Evolutionary conservation across 2,113 vertebrate species (phyloP).

Genomic region (Thunnus maccoyii): DNA sequence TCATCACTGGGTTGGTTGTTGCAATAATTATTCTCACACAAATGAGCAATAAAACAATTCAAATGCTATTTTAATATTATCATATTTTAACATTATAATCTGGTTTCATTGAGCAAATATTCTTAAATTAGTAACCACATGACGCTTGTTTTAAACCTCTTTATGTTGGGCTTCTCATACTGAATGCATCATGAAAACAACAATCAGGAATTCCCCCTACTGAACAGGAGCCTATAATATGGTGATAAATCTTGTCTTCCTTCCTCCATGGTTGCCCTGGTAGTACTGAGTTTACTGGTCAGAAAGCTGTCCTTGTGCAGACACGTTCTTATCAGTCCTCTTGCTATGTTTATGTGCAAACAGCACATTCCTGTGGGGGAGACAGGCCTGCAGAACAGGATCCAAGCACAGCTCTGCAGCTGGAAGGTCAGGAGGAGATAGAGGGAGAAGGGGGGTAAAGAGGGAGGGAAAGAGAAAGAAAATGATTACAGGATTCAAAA

Average conservation of each 20-base stretch:
- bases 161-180: neutral
- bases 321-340: conserved; percentile 62
- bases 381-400: conserved; percentile 32
- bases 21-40: neutral
- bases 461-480: conserved; percentile 21
- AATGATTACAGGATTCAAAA: conserved; percentile 41
- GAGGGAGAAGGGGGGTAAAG: conserved; percentile 11
- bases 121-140: neutral
- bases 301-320: conserved; percentile 53
- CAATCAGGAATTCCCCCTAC: conserved; percentile 31
- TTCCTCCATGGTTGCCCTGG: conserved; percentile 19
- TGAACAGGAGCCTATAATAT: conserved; percentile 16
- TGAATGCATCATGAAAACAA: neutral
- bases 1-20: neutral
- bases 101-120: neutral
- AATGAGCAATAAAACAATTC: neutral
- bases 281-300: conserved; percentile 27
- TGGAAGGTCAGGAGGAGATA: conserved; percentile 54
- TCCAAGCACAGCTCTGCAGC: conserved; percentile 42
- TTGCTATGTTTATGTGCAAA: conserved; percentile 76
- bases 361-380: conserved; percentile 71
- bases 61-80: neutral
- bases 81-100: neutral
- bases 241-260: conserved; percentile 19
- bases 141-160: neutral